Base-by-base conservation (phyloP, 1,140 invertebrate genomes). In the Ips typographus region DNA sequence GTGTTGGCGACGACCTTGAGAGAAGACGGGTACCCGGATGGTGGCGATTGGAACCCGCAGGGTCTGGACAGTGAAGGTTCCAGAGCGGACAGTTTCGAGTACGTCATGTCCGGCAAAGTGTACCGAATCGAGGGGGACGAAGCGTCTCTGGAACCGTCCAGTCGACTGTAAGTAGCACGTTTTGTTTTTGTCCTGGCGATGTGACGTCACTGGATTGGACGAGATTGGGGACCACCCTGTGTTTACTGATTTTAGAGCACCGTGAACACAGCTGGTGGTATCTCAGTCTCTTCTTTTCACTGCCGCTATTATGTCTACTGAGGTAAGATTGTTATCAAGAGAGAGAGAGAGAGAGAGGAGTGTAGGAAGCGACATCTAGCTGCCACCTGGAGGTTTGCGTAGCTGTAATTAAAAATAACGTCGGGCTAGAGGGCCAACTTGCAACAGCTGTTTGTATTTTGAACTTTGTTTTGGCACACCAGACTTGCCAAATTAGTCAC, bases 61-160 rank as follows among this genome's bases (percentile, higher is more conserved):
- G 89, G 91, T 53, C 82, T 90, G 72, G 90, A 92, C 71, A 87
- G 85, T n/a, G 91, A 91, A 59, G 90, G 94, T 38, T 92, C 93
- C 1, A 85, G 94, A 61, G 95, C 96, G 0, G 95, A 98, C 78
- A 94, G 93, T 77, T 99, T 99, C 78, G 98, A 99, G 79, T 99
- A 99, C 83, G 96, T 99, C 6, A 99, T 99, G 97, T 97, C 94
- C 72, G 98, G 98, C n/a, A 98, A 98, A 83, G 95, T 99, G 57
- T 98, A 98, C 81, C 87, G 96, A 58, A 97, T 99, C 77, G 97
- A 99, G 82, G 96, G 96, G 7, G 97, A 99, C 77, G 97, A 99
- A 72, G 90, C 88, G n/a, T 88, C 89, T 40, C 89, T 89, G 71
- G 95, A 98, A 79, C 89, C 92, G 0, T 90, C 91, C 4, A 92